Percentiles rank a stretch among this genome's conserved stretches.
Conservation (phyloP, 2,113 vertebrate species). For the Mystacornis crossleyi region DNA sequence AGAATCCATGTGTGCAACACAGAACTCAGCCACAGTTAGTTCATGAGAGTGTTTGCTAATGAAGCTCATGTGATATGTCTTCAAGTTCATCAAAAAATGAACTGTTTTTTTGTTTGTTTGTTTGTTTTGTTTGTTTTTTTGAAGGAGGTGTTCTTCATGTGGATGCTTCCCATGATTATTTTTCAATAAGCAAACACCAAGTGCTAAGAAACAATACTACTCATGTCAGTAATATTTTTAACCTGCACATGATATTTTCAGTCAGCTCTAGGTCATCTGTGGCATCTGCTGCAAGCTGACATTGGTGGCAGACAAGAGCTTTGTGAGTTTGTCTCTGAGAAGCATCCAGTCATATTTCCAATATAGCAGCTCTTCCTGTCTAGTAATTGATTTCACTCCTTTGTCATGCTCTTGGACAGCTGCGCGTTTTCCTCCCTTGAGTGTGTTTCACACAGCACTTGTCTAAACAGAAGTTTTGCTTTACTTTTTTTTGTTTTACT, state of each 20-base stretch:
- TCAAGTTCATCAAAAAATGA: not conserved
- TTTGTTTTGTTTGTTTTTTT: not conserved
- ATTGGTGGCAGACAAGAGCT: not conserved
- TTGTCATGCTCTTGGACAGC: not conserved
- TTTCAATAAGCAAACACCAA: not conserved
- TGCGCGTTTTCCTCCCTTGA: not conserved
- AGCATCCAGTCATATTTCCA: not conserved
- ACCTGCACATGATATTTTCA: not conserved
- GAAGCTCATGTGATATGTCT: not conserved
- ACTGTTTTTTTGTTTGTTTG: not conserved
- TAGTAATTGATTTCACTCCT: slow-evolving; percentile 2
- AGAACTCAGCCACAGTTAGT: not conserved
- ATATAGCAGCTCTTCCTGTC: not conserved
- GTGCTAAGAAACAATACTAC: not conserved
- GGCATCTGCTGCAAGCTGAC: not conserved
- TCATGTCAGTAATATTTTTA: not conserved
- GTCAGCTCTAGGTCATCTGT: not conserved
- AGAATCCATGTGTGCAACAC: not conserved
- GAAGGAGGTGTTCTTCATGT: fast-evolving
- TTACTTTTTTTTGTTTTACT: too few species aligned
- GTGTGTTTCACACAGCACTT: not conserved
- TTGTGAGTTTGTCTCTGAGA: not conserved
- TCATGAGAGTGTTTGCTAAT: not conserved
- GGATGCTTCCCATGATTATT: not conserved
- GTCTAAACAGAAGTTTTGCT: not conserved